phyloP scores from a whole-genome alignment of 2,888 invertebrate genomes.

The Trypoxylon attenuatum region DNA sequence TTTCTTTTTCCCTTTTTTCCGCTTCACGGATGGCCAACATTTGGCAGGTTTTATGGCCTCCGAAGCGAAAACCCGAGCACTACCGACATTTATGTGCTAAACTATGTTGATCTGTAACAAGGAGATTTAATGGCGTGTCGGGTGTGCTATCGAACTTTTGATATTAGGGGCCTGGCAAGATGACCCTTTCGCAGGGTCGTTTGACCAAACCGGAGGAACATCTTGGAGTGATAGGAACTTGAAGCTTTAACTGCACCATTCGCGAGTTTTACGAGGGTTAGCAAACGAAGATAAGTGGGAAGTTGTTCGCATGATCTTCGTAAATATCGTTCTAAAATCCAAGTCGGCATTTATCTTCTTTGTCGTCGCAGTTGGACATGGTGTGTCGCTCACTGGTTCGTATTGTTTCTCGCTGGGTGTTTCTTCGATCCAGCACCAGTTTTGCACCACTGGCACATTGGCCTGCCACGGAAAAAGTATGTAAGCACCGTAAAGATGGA shows the following conservation, averaged over 20 bases:
- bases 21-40: neutral
- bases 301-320: constrained; percentile 7
- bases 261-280: neutral
- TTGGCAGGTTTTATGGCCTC: neutral
- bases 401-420: too few relatives aligned
- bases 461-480: neutral
- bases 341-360: constrained; percentile 5
- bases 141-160: neutral
- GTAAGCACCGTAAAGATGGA: neutral
- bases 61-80: neutral
- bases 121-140: neutral
- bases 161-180: neutral
- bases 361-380: too few relatives aligned
- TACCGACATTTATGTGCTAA: neutral
- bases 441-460: constrained; percentile 8
- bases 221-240: constrained; percentile 8
- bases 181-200: constrained; percentile 1
- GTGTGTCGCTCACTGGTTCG: too few relatives aligned
- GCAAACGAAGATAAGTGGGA: neutral
- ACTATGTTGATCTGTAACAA: neutral
- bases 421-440: constrained; percentile 8
- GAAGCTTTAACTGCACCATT: constrained; percentile 6
- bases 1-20: too few relatives aligned
- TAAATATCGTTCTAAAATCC: constrained; percentile 14
- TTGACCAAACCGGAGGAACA: neutral